phyloP scores from a whole-genome alignment of 2,888 invertebrate species.

The Lasioglossum marginatum region DNA sequence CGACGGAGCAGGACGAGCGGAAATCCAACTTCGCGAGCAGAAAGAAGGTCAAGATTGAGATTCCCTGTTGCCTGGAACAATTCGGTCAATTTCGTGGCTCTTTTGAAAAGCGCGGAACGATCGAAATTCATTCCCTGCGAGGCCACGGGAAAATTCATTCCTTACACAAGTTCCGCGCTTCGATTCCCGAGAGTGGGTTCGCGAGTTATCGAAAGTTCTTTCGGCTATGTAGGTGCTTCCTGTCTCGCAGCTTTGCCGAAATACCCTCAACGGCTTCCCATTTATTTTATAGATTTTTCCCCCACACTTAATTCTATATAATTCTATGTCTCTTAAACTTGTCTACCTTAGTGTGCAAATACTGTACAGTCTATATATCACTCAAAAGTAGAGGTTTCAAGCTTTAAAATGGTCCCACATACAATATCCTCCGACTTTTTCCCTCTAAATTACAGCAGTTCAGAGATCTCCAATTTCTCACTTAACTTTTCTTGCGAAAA shows the following conservation, averaged over 20 bases:
- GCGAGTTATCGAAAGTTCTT: constrained; percentile 61
- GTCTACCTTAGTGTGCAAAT: too few relatives aligned
- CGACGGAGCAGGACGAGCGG: constrained; percentile 11
- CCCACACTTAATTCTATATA: not conserved
- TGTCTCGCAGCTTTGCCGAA: constrained; percentile 30
- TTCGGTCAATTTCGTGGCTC: constrained; percentile 21
- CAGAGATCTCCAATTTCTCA: too few relatives aligned
- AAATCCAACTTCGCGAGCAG: constrained; percentile 45
- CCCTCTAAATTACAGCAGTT: too few relatives aligned
- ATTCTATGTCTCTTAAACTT: not conserved
- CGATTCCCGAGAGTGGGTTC: constrained; percentile 44
- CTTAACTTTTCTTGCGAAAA: too few relatives aligned
- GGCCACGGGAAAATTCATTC: constrained; percentile 20
- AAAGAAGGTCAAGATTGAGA: constrained; percentile 38
- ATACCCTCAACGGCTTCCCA: constrained; percentile 7
- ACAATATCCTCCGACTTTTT: too few relatives aligned
- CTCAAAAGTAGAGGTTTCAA: too few relatives aligned
- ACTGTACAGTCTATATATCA: too few relatives aligned
- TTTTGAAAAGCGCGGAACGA: constrained; percentile 18
- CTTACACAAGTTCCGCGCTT: constrained; percentile 32
- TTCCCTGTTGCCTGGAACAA: constrained; percentile 10
- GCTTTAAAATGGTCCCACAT: too few relatives aligned
- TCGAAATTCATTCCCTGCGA: constrained; percentile 22
- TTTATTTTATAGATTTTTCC: constrained; percentile 1
- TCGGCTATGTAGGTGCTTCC: constrained; percentile 16